phyloP scores from a whole-genome alignment of 2,797 vertebrate genomes.

The Menidia menidia region DNA sequence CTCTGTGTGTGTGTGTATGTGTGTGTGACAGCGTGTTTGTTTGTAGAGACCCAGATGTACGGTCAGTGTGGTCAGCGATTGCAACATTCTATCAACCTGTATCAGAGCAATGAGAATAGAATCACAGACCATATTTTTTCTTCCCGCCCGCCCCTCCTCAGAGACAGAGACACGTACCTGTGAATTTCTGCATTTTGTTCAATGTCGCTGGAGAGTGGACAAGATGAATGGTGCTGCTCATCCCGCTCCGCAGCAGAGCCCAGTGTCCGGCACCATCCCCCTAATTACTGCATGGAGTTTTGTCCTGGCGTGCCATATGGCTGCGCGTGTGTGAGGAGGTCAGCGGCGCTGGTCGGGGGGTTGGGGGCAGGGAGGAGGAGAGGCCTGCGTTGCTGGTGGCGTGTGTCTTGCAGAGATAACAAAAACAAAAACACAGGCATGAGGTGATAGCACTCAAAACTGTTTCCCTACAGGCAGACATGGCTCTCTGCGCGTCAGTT shows the following conservation, averaged over 20 bases:
- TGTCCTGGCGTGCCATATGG: slow-evolving; percentile 75
- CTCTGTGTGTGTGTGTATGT: slow-evolving; percentile 18
- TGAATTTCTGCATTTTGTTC: slow-evolving; percentile 9
- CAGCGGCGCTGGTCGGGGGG: slow-evolving; percentile 62
- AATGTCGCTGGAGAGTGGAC: slow-evolving; percentile 21
- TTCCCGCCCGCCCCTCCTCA: slow-evolving; percentile 12
- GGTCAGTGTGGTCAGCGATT: slow-evolving; percentile 35
- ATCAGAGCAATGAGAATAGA: slow-evolving; percentile 46
- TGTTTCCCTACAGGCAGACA: slow-evolving; percentile 29
- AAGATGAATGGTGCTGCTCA: slow-evolving; percentile 29
- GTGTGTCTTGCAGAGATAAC: slow-evolving; percentile 71
- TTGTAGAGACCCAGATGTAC: slow-evolving; percentile 59
- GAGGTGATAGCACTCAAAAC: slow-evolving; percentile 48
- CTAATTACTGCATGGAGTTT: slow-evolving; percentile 67
- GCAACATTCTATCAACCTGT: slow-evolving; percentile 58
- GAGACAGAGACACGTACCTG: slow-evolving; percentile 45
- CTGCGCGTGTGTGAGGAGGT: slow-evolving; percentile 66
- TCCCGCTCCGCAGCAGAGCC: slow-evolving; percentile 36
- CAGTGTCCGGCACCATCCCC: slow-evolving; percentile 63
- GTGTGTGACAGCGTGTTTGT: slow-evolving; percentile 48
- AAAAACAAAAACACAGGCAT: slow-evolving; percentile 53
- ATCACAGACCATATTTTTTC: neutral
- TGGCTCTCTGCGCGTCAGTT: neutral
- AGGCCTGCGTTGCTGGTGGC: slow-evolving; percentile 41
- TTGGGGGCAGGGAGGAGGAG: slow-evolving; percentile 36